Evolutionary conservation across 2,888 invertebrate genomes (phyloP).

Genomic region (Homarus gammarus): DNA sequence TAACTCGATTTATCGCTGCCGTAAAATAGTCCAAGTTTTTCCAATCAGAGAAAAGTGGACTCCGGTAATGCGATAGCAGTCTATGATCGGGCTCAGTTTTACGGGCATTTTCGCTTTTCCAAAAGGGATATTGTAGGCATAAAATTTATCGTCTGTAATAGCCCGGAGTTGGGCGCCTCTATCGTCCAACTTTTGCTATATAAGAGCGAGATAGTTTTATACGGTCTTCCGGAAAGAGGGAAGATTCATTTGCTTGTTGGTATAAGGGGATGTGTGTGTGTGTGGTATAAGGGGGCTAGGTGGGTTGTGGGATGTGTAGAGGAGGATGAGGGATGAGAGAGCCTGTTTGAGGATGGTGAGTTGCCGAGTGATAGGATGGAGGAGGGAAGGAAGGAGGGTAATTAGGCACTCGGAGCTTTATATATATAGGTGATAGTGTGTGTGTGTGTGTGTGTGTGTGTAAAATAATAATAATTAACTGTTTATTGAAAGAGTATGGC

Average conservation of each 20-base stretch:
- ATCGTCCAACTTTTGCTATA: constrained; percentile 60
- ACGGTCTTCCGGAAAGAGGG: constrained; percentile 22
- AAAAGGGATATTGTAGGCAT: constrained; percentile 66
- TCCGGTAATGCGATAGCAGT: constrained; percentile 17
- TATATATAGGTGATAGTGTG: neutral
- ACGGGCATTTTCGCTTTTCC: constrained; percentile 61
- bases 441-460: no score
- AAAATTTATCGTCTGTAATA: constrained; percentile 70
- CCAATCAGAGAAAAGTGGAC: constrained; percentile 64
- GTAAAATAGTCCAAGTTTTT: neutral
- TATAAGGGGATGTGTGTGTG: neutral
- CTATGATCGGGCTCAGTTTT: constrained; percentile 57
- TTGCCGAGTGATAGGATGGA: neutral
- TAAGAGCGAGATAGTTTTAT: constrained; percentile 57
- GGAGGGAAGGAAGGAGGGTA: neutral
- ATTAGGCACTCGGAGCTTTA: neutral
- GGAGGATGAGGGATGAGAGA: neutral
- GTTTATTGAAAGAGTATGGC: no score
- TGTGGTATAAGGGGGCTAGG: neutral
- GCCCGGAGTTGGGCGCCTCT: constrained; percentile 47
- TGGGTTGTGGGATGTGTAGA: neutral
- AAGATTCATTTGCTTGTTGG: constrained; percentile 17
- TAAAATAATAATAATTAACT: no score
- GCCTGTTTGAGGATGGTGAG: neutral
- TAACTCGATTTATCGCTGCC: neutral